Evolutionary conservation across 1,140 invertebrate species (phyloP).

Genomic region (Drosophila gunungcola): DNA sequence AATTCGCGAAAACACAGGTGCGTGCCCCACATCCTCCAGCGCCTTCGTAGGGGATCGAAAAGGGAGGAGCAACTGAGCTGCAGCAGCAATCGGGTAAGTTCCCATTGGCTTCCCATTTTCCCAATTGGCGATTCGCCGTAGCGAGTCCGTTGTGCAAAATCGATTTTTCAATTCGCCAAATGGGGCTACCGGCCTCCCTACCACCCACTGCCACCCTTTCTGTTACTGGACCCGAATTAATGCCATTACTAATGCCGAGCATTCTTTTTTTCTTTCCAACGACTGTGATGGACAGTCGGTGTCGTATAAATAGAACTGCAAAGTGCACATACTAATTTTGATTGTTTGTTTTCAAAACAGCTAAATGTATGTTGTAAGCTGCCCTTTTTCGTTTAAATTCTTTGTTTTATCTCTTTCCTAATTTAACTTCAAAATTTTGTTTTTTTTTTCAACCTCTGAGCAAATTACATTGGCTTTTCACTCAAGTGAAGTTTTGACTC

Average conservation of each 20-base stretch:
- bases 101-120: background rate
- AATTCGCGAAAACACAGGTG: constrained; percentile 14
- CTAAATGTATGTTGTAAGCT: no score
- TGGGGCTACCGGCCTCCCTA: background rate
- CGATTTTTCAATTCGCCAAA: constrained; percentile 62
- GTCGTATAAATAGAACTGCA: background rate
- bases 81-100: constrained; percentile 23
- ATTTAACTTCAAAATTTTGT: no score
- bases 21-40: background rate
- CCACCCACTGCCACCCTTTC: constrained; percentile 1
- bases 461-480: no score
- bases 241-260: constrained; percentile 21
- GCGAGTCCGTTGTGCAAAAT: constrained; percentile 55
- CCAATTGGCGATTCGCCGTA: constrained; percentile 30
- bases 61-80: background rate
- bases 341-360: no score
- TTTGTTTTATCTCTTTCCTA: no score
- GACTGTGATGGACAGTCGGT: background rate
- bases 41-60: background rate
- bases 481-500: no score
- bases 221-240: constrained; percentile 33
- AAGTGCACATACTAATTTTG: no score
- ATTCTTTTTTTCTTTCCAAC: background rate
- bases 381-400: no score
- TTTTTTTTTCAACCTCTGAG: no score